phyloP scores from a whole-genome alignment of 1,140 invertebrate genomes.

The Amphibalanus amphitrite region DNA sequence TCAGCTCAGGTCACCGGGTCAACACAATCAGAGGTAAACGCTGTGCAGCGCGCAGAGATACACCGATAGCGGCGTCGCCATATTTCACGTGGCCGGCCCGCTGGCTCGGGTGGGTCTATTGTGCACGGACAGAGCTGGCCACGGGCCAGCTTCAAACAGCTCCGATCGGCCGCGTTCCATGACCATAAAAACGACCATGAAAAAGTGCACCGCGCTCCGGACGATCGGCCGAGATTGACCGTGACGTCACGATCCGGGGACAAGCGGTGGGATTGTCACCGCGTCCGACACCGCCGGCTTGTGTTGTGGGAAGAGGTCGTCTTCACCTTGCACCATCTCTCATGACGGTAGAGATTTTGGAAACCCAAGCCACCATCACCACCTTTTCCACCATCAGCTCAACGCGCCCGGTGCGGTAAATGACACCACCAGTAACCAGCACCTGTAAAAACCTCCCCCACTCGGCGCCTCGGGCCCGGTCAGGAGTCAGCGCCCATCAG shows the following conservation, averaged over 20 bases:
- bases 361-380: too few relatives aligned
- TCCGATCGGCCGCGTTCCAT: neutral
- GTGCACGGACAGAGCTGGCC: neutral
- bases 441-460: too few relatives aligned
- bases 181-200: neutral
- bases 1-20: neutral
- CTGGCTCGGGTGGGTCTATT: neutral
- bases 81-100: neutral
- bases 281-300: too few relatives aligned
- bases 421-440: too few relatives aligned
- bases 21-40: neutral
- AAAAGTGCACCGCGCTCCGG: neutral
- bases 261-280: neutral
- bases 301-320: too few relatives aligned
- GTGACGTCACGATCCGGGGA: neutral
- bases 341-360: too few relatives aligned
- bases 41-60: neutral
- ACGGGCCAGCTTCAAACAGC: neutral
- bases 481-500: neutral
- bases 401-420: too few relatives aligned
- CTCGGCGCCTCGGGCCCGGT: too few relatives aligned
- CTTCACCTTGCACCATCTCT: too few relatives aligned
- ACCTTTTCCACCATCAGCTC: neutral
- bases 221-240: neutral
- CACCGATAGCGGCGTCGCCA: neutral